Conservation (phyloP, 2,888 invertebrate genomes). For the Ormyrus pomaceus region DNA sequence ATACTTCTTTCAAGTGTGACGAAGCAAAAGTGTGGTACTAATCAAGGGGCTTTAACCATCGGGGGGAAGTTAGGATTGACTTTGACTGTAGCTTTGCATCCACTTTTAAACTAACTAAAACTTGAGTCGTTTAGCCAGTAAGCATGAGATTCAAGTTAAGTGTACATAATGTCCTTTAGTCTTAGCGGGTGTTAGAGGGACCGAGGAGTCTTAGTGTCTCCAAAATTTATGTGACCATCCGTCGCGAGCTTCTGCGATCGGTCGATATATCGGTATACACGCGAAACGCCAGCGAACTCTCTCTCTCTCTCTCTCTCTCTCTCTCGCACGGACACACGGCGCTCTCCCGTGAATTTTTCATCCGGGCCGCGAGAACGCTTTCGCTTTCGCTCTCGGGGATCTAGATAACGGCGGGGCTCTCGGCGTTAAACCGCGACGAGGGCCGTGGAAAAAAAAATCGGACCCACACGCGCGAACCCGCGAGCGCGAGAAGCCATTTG, state of each 20-base stretch:
- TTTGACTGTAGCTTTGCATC: too few species aligned
- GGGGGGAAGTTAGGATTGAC: too few species aligned
- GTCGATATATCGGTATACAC: too few species aligned
- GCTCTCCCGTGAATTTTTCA: slow-evolving; percentile 11
- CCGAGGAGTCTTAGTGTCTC: too few species aligned
- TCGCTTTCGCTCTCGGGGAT: slow-evolving; percentile 46
- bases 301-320: not conserved
- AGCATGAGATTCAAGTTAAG: not conserved
- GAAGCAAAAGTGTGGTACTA: too few species aligned
- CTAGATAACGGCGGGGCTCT: slow-evolving; percentile 24
- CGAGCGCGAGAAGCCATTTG: not conserved
- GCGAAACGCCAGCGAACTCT: too few species aligned
- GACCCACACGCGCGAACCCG: not conserved
- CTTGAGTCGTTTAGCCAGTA: too few species aligned
- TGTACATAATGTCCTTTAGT: slow-evolving; percentile 1
- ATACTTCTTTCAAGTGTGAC: too few species aligned
- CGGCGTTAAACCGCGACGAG: slow-evolving; percentile 7
- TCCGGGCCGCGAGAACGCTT: slow-evolving; percentile 35
- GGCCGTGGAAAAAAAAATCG: slow-evolving; percentile 15
- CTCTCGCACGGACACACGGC: slow-evolving; percentile 32
- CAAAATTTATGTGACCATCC: too few species aligned
- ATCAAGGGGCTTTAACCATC: too few species aligned
- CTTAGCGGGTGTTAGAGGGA: not conserved
- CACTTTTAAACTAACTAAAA: too few species aligned
- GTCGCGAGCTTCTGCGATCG: too few species aligned